Percentiles rank a stretch among this genome's conserved stretches.
phyloP scores from a whole-genome alignment of 2,113 vertebrate genomes.

The Nyctibius bracteatus region DNA sequence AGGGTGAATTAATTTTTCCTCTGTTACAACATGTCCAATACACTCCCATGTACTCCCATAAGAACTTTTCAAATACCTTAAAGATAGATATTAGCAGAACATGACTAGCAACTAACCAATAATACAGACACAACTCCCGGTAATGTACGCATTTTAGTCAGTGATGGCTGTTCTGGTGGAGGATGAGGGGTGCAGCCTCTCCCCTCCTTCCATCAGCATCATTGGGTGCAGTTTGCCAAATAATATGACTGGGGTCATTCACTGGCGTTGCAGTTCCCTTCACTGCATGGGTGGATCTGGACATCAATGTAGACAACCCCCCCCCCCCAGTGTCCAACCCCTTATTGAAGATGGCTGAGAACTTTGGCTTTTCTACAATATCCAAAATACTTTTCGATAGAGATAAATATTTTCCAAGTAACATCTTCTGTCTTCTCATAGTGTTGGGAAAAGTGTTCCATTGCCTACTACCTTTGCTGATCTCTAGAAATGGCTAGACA shows the following conservation, averaged over 20 bases:
- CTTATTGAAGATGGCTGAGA: neutral
- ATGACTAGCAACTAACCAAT: neutral
- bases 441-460: neutral
- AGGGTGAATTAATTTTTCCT: neutral
- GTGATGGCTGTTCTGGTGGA: neutral
- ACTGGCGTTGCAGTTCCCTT: neutral
- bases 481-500: neutral
- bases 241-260: neutral
- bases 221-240: neutral
- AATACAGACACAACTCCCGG: neutral
- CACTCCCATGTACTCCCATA: neutral
- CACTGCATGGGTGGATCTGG: neutral
- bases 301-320: neutral
- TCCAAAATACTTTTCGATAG: neutral
- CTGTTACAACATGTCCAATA: neutral
- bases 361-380: neutral
- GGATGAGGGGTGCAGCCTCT: neutral
- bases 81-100: neutral
- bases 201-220: neutral
- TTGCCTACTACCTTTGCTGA: neutral
- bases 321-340: neutral
- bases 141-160: neutral
- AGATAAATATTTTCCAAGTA: neutral
- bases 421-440: neutral
- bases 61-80: neutral